Conservation (phyloP, 2,113 vertebrate species). For the Bothrops jararaca region DNA sequence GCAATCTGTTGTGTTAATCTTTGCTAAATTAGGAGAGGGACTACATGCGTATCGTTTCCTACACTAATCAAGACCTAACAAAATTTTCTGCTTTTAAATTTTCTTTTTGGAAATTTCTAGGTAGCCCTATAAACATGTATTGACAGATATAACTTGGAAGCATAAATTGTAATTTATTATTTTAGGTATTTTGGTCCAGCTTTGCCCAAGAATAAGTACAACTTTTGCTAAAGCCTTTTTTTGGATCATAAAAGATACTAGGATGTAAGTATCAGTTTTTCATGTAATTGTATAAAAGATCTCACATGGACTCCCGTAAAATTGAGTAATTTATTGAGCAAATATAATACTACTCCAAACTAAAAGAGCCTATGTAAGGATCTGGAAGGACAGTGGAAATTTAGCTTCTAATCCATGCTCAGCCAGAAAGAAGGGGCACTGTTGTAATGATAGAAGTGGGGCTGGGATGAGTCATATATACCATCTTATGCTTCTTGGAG, state of each 20-base stretch:
- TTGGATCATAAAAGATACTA: background rate
- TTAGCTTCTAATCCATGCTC: background rate
- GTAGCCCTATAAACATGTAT: constrained; percentile 25
- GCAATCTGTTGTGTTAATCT: constrained; percentile 55
- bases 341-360: background rate
- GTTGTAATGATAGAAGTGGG: background rate
- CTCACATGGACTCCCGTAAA: background rate
- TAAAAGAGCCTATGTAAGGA: background rate
- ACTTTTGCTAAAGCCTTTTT: background rate
- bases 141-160: background rate
- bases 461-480: background rate
- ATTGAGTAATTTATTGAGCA: background rate
- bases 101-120: background rate
- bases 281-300: background rate
- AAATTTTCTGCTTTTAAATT: constrained; percentile 47
- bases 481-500: too few species aligned
- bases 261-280: background rate
- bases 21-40: constrained; percentile 52
- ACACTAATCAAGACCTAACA: constrained; percentile 10
- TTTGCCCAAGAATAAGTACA: background rate
- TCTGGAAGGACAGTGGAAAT: background rate
- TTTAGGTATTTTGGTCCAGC: background rate
- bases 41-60: constrained; percentile 46
- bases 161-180: background rate
- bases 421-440: too few species aligned